phyloP scores from a whole-genome alignment of 1,140 invertebrate genomes.

The Magallana gigas region DNA sequence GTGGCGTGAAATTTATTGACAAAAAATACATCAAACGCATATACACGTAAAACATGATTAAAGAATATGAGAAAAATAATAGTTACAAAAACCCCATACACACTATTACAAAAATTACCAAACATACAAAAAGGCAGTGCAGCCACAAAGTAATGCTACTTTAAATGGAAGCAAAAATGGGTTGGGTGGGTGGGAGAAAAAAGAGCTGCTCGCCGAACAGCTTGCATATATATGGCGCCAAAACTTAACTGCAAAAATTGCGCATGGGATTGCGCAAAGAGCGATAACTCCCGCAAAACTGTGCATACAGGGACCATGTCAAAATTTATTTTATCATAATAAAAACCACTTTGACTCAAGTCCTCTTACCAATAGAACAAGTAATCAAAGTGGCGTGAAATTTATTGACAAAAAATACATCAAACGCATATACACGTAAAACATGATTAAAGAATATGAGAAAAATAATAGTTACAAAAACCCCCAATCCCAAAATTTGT shows the following conservation, averaged over 20 bases:
- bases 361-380: background rate
- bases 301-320: background rate
- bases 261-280: background rate
- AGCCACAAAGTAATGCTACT: constrained; percentile 19
- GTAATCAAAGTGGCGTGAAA: background rate
- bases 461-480: background rate
- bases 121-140: too few relatives aligned
- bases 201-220: constrained; percentile 7
- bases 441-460: background rate
- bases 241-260: background rate
- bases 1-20: constrained; percentile 4
- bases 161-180: background rate
- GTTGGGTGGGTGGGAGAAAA: background rate
- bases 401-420: constrained; percentile 14
- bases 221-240: too few relatives aligned
- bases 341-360: constrained; percentile 23
- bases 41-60: background rate
- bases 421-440: background rate
- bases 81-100: background rate
- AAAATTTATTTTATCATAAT: constrained; percentile 22
- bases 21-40: background rate
- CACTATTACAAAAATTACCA: background rate
- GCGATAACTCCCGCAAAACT: background rate
- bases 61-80: background rate
- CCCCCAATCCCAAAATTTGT: background rate